Base-by-base conservation (phyloP, 1,140 invertebrate genomes). In the Brachionus asplanchnoidis region DNA sequence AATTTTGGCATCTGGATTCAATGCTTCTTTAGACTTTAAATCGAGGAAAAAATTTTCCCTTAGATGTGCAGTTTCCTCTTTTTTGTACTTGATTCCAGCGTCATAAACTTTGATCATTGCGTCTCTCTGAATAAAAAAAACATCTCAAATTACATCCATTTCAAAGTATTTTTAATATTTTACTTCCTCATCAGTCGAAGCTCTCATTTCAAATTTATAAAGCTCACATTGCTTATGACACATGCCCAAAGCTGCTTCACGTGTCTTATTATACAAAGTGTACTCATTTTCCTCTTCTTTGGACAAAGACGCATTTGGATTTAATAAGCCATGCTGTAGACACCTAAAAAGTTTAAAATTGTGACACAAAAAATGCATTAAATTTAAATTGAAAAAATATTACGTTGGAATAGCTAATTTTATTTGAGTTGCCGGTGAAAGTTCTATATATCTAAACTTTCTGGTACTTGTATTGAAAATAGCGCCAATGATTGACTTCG, bases 171-270 rank as follows among this genome's bases (percentile, higher is more conserved):
- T 78, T 78, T 44, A 14, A n/a, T 46, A 42, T 44, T 78, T 60
- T 82, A 82, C 79, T 68, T 82, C 79, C 14, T 82, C 79, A 65
- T 68, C 60, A 26, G 32, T 82, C 3, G 79, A 53, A 36, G 65
- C 36, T 42, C 79, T 42, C 79, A 82, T 82, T 68, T 82, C 79
- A 82, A 82, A 82, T 68, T 82, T 82, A 36, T 82, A 82, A n/a
- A 82, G 40, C 26, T 82, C 79, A 65, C 79, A 82, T 36, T 82
- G 79, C 17, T 82, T 82, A 36, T 82, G 79, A 36, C 53, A 60
- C 12, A 44, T 20, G 17, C 36, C 32, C 11, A 82, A 60, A 14
- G 65, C 53, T n/a, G 65, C 32, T 60, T 82, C 79, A 17, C 79
- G 56, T 46, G 53, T 82, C 20, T 82, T 82, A 82, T 82, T 82